These are phyloP conservation scores for Notolepis coatsorum DNA, from an alignment of 2,797 vertebrate genomes.

Conservation along the genomic window DNA sequence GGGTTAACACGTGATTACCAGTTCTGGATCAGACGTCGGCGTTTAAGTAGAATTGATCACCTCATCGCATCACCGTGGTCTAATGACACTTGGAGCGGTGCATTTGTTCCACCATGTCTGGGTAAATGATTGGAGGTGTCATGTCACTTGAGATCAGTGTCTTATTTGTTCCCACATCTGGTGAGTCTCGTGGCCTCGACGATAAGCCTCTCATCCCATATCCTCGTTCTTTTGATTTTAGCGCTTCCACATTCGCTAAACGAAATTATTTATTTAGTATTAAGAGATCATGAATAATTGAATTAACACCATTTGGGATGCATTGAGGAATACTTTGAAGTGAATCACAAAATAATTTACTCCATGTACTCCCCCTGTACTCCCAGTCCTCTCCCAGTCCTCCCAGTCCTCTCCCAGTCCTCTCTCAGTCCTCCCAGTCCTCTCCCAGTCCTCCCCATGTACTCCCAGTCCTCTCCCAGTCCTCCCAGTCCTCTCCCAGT, in stretches of 20 bases:
- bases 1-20: constrained; percentile 27
- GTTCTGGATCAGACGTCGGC: constrained; percentile 17
- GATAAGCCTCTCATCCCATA: background rate
- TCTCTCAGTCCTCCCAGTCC: too few species aligned
- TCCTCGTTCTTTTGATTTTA: background rate
- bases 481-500: too few species aligned
- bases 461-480: too few species aligned
- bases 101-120: constrained; percentile 14
- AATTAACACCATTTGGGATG: too few species aligned
- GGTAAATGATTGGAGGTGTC: constrained; percentile 32
- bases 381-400: too few species aligned
- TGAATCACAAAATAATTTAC: too few species aligned
- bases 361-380: too few species aligned
- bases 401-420: too few species aligned
- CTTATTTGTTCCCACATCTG: background rate
- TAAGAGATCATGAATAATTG: background rate
- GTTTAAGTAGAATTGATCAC: constrained; percentile 39
- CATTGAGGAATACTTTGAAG: too few species aligned
- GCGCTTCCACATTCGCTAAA: background rate
- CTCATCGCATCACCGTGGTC: constrained; percentile 8
- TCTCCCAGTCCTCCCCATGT: too few species aligned
- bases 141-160: constrained; percentile 25
- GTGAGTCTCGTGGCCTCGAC: background rate
- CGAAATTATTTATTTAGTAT: background rate
- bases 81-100: constrained; percentile 22